phyloP scores from a whole-genome alignment of 2,797 vertebrate species.

The Amazona ochrocephala region DNA sequence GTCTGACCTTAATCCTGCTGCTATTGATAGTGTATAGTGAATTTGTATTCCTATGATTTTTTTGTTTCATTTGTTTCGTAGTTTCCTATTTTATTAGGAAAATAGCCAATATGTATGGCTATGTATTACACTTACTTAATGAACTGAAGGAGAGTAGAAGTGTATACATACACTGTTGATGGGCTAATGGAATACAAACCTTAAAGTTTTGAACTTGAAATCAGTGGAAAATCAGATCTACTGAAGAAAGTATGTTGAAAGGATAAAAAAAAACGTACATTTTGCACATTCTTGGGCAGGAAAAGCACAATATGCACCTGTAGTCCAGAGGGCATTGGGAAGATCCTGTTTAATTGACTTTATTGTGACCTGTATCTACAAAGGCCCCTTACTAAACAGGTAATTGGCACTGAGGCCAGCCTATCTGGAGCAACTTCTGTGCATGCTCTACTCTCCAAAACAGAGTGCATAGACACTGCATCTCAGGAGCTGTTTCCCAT shows the following conservation, averaged over 20 bases:
- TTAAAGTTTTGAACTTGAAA: neutral
- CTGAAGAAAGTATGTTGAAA: neutral
- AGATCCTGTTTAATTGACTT: neutral
- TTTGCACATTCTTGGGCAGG: neutral
- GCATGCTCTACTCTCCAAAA: neutral
- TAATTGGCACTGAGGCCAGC: neutral
- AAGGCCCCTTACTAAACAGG: neutral
- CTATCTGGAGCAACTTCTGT: neutral
- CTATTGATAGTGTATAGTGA: neutral
- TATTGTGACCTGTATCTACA: neutral
- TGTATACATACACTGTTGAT: neutral
- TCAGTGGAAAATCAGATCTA: neutral
- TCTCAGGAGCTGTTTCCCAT: neutral
- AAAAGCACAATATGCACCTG: neutral
- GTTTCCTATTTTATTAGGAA: neutral
- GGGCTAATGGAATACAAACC: neutral
- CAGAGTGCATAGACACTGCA: rapidly evolving
- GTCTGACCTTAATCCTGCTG: neutral
- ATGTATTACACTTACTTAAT: neutral
- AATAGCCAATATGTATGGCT: neutral
- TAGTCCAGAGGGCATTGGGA: neutral
- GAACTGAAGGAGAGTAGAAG: neutral
- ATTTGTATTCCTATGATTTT: neutral
- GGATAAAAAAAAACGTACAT: neutral
- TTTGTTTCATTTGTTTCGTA: neutral